These are phyloP conservation scores for Gymnocephalus cernua DNA, from an alignment of 2,113 vertebrate species.

Conservation along the genomic window DNA sequence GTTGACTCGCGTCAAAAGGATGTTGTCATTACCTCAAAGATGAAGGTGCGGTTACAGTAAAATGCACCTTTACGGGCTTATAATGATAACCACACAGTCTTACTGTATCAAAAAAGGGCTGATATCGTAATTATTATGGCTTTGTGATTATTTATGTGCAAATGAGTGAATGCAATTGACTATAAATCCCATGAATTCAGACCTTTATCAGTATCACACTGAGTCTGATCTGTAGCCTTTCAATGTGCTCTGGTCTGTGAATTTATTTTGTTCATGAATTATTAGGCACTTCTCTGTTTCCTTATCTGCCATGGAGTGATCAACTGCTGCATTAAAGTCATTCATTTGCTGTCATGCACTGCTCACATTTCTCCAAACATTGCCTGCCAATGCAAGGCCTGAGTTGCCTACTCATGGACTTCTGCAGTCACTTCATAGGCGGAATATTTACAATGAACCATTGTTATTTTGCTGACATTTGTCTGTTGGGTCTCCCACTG, in stretches of 20 bases:
- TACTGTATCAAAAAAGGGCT: not conserved
- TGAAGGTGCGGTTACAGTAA: constrained; percentile 79
- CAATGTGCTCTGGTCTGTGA: constrained; percentile 22
- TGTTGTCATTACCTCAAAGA: constrained; percentile 79
- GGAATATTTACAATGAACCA: constrained; percentile 65
- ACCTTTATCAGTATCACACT: not conserved
- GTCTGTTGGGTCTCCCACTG: constrained; percentile 57
- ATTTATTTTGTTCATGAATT: constrained; percentile 34
- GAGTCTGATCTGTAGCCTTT: constrained; percentile 19
- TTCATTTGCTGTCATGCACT: not conserved
- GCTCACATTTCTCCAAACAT: constrained; percentile 10
- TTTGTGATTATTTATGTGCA: not conserved
- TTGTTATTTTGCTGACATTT: constrained; percentile 73
- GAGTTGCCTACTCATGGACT: constrained; percentile 59
- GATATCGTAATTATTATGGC: not conserved
- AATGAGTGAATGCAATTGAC: not conserved
- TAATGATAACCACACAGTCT: not conserved
- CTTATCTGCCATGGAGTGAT: constrained; percentile 16
- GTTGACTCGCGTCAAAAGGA: constrained; percentile 73
- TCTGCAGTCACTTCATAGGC: constrained; percentile 54
- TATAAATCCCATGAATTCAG: constrained; percentile 11
- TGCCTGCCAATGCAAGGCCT: constrained; percentile 17
- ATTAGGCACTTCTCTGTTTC: constrained; percentile 34
- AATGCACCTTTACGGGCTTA: constrained; percentile 42
- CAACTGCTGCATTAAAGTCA: not conserved